Conservation (phyloP, 2,888 invertebrate species). For the Mechanitis messenoides region DNA sequence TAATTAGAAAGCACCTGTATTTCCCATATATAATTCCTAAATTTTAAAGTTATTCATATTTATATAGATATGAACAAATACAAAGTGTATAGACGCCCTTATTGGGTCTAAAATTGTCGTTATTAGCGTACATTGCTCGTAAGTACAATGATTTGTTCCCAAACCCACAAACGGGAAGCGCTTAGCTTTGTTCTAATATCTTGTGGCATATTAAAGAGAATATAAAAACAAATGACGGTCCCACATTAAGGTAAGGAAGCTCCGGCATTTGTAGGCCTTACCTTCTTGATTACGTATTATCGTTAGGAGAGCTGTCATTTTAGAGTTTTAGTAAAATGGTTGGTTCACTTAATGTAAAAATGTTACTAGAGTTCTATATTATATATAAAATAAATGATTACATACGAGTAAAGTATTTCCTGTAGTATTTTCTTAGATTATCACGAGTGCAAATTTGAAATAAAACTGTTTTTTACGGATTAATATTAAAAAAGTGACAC, state of each 20-base stretch:
- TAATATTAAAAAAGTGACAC: too few species aligned
- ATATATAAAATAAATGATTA: too few species aligned
- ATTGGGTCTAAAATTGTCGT: neutral
- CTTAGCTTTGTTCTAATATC: slow-evolving; percentile 55
- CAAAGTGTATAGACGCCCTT: neutral
- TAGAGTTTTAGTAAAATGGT: neutral
- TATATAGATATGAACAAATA: too few species aligned
- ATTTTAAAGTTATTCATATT: too few species aligned
- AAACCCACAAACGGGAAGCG: slow-evolving; percentile 49
- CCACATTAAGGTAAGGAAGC: slow-evolving; percentile 27
- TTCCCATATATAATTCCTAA: too few species aligned
- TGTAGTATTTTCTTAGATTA: too few species aligned
- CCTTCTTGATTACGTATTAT: slow-evolving; percentile 9
- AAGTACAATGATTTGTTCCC: slow-evolving; percentile 55
- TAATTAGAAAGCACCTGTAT: too few species aligned
- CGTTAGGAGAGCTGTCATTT: slow-evolving; percentile 11
- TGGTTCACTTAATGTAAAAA: neutral
- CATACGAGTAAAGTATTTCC: too few species aligned
- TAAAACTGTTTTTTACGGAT: too few species aligned
- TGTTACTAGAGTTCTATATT: too few species aligned
- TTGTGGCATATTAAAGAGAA: slow-evolving; percentile 38
- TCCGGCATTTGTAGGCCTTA: slow-evolving; percentile 15
- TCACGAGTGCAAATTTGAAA: too few species aligned
- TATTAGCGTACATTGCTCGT: slow-evolving; percentile 25
- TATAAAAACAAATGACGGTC: slow-evolving; percentile 42